These are phyloP conservation scores for Lampropteryx suffumata DNA, from an alignment of 2,888 invertebrate species.

Conservation along the genomic window DNA sequence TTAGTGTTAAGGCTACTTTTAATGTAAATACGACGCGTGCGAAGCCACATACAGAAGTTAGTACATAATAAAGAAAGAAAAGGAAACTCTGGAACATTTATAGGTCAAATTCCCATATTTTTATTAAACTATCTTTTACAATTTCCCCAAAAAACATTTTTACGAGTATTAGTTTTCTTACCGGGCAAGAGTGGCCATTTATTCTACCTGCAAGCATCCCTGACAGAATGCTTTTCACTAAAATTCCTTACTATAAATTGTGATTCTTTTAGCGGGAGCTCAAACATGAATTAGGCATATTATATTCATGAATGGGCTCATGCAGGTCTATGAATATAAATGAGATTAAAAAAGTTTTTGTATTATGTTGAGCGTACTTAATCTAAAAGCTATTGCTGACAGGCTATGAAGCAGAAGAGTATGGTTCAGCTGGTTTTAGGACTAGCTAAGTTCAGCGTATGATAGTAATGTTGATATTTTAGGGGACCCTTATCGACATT, in stretches of 20 bases:
- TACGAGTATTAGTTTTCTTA: neutral
- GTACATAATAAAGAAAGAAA: too few species aligned
- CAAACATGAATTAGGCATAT: constrained; percentile 40
- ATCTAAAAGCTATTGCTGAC: constrained; percentile 30
- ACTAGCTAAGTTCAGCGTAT: too few species aligned
- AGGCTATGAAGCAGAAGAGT: too few species aligned
- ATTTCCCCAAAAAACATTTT: constrained; percentile 2
- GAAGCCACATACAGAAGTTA: too few species aligned
- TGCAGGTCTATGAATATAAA: constrained; percentile 56
- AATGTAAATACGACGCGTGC: too few species aligned
- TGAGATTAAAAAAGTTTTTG: constrained; percentile 58
- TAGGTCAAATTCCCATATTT: neutral
- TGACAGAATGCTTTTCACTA: constrained; percentile 23
- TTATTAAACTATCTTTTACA: neutral
- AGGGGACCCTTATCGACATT: too few species aligned
- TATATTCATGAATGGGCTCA: constrained; percentile 49
- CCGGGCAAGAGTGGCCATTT: constrained; percentile 8
- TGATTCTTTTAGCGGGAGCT: constrained; percentile 28
- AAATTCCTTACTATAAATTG: constrained; percentile 27
- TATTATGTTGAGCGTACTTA: constrained; percentile 37
- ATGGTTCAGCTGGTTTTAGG: too few species aligned
- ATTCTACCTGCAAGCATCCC: constrained; percentile 23
- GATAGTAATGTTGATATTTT: too few species aligned
- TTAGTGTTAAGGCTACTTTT: too few species aligned
- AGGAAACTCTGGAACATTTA: too few species aligned